Conservation (phyloP, 2,888 invertebrate species). For the Ochropleura leucogaster region DNA sequence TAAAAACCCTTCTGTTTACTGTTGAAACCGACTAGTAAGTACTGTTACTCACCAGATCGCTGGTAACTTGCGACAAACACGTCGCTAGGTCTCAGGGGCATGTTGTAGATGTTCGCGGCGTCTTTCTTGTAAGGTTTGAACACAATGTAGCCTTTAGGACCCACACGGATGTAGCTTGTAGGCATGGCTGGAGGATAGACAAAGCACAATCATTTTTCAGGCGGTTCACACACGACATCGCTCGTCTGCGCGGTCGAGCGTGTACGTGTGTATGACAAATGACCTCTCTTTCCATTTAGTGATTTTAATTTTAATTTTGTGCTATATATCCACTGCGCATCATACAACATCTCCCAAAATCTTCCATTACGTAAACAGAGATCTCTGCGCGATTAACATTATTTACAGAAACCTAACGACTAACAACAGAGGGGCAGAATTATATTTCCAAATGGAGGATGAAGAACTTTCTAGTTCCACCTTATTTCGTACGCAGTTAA, state of each 20-base stretch:
- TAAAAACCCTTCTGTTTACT: background rate
- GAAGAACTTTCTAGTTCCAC: no score
- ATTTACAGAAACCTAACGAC: background rate
- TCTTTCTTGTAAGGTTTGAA: conserved; percentile 72
- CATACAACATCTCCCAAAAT: background rate
- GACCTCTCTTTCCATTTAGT: background rate
- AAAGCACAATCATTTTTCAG: background rate
- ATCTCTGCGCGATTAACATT: background rate
- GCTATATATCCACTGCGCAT: background rate
- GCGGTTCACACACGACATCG: background rate
- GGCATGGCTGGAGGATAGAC: conserved; percentile 9
- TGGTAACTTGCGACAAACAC: conserved; percentile 93
- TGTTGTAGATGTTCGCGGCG: conserved; percentile 91
- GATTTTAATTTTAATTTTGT: background rate
- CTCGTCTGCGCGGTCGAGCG: background rate
- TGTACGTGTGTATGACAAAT: background rate
- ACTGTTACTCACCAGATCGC: conserved; percentile 83
- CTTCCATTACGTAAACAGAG: background rate
- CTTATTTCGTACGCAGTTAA: background rate
- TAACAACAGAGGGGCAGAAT: background rate
- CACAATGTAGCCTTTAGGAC: conserved; percentile 58
- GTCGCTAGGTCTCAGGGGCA: conserved; percentile 91
- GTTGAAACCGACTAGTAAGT: background rate
- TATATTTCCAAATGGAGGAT: no score
- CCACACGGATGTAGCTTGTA: conserved; percentile 35